Percentiles rank a stretch among this genome's conserved stretches.
Evolutionary conservation across 2,888 invertebrate genomes (phyloP).

Genomic region (Nowickia ferox): DNA sequence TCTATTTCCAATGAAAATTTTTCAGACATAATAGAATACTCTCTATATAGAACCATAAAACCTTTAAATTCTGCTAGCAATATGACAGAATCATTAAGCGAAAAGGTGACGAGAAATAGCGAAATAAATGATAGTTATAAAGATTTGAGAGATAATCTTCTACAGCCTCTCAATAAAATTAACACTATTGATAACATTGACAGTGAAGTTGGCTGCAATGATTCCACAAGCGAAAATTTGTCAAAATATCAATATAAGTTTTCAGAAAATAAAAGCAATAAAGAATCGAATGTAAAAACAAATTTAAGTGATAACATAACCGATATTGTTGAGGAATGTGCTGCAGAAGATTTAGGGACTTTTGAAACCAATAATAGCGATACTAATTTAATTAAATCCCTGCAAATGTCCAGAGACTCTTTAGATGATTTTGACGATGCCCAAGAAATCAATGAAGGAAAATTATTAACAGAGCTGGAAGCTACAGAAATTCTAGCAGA

Average conservation of each 20-base stretch:
- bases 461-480: background rate
- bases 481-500: constrained; percentile 43
- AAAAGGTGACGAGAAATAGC: background rate
- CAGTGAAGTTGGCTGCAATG: background rate
- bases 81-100: background rate
- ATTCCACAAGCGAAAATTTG: background rate
- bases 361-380: background rate
- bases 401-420: constrained; percentile 61
- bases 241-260: background rate
- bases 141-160: background rate
- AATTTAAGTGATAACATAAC: background rate
- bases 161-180: background rate
- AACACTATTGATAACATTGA: background rate
- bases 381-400: constrained; percentile 3
- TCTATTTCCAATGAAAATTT: constrained; percentile 18
- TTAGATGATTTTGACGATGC: constrained; percentile 56
- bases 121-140: background rate
- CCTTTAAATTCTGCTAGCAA: background rate
- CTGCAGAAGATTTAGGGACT: background rate
- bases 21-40: constrained; percentile 17
- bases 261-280: background rate
- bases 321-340: background rate
- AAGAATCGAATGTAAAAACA: background rate
- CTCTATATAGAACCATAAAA: constrained; percentile 14
- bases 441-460: background rate